Base-by-base conservation (phyloP, 2,113 vertebrate species). In the Heptranchias perlo region DNA sequence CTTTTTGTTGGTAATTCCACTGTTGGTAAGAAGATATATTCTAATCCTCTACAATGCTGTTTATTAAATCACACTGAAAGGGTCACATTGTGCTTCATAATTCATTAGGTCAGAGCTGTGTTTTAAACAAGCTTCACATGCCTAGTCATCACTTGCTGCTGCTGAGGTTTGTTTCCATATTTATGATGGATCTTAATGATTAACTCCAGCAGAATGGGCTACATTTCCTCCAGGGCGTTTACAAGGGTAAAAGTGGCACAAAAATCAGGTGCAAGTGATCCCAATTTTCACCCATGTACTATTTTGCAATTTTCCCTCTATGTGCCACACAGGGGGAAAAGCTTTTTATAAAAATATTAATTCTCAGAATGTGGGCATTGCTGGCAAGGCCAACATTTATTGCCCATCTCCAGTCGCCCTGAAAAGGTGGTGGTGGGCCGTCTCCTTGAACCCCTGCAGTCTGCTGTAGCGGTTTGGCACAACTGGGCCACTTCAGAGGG, bases 41-140 rank as follows among this genome's bases (percentile, higher is more conserved):
- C 87, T 21, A 91, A 35, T 28, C 52, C 13, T n/a, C 10, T 35
- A 91, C 31, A 58, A 91, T 91, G 87, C 54, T 35, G 87, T 91
- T 91, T 58, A 91, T 91, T n/a, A 91, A 91, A 91, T 91, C 87
- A 61, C 28, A 91, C 52, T 91, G 87, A 91, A 91, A 91, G 14
- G 52, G 87, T 91, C 87, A 61, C 52, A 35, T 52, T 91, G 52
- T 91, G 28, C 31, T 91, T 91, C 87, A 58, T 28, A 91, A 91
- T 58, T 52, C 31, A n/a, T 91, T n/a, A 91, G 52, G 87, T 91
- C 54, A 58, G 31, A 58, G 52, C 25, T 91, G 58, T 31, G 52
- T 91, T 91, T 91, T 35, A 35, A 58, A 91, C 25, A 54, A 52
- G 13, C 54, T 91, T 35, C 13, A 35, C 86, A 10, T 89, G 86